Evolutionary conservation across 2,113 vertebrate species (phyloP), one percentile per base, ranked within the genome.

Genomic region (Hydrochoerus hydrochaeris): DNA sequence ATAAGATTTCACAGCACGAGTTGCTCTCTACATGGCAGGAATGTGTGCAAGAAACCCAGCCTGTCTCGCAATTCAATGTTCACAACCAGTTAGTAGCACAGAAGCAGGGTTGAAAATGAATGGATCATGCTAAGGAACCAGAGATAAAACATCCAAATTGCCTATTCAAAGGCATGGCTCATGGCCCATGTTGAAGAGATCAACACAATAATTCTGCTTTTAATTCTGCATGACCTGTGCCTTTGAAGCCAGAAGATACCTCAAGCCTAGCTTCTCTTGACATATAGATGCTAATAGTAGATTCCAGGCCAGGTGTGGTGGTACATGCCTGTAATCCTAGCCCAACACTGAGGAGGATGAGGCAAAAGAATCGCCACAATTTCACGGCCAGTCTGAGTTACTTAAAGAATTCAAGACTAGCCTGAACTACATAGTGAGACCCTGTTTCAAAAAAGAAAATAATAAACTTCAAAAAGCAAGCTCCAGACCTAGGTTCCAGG

Each of bases 191-290:
- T 19, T 58, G 16, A 22, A 84, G 54, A 65, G 52, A 67, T 9
- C 87, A 83, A 65, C 26, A 24, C 30, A 32, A 75, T 52, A 95
- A 69, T 69, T 38, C 67, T 69, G 85, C 92, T 87, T 94, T 90
- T 20, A 67, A 88, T 65, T 85, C 95, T 90, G 93, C 95, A 95
- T 83, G 94, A 86, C 60, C 82, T 88, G 96, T 95, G 96, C 96
- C 97, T 97, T 97, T 80, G 73, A 94, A 94, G 85, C 85, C 91
- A 62, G 87, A 90, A 96, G 52, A 96, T 97, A 98, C 97, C 97
- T 98, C 97, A 97, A 94, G 75, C 88, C 85, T 80, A 62, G 80
- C 85, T 77, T 87, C 84, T 95, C 90, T 60, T 92, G 60, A 96
- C 91, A 95, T 38, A 24, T 57, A 97, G 60, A 80, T 80, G 49